phyloP scores from a whole-genome alignment of 2,888 invertebrate species.

The Artemia sinica region DNA sequence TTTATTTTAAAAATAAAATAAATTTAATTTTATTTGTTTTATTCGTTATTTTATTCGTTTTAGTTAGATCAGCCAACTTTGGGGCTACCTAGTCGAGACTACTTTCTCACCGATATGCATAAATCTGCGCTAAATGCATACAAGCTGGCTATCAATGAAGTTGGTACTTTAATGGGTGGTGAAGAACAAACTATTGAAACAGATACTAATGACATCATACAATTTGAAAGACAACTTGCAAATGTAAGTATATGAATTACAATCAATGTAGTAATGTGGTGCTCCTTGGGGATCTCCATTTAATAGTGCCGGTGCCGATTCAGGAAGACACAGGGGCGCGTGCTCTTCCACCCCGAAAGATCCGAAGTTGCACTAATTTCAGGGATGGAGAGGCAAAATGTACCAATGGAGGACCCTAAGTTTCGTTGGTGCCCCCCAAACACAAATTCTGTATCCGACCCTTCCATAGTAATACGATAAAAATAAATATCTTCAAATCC shows the following conservation, averaged over 20 bases:
- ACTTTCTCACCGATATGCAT: conserved; percentile 44
- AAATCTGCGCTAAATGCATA: conserved; percentile 57
- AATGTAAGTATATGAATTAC: conserved; percentile 31
- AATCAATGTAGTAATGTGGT: conserved; percentile 32
- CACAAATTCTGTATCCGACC: too few species aligned
- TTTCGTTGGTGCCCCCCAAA: too few species aligned
- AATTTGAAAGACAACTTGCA: conserved; percentile 37
- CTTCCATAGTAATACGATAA: too few species aligned
- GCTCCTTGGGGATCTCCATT: not conserved
- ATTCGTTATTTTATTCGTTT: conserved; percentile 24
- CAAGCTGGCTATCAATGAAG: conserved; percentile 51
- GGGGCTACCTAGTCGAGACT: conserved; percentile 47
- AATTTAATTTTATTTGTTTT: conserved; percentile 19
- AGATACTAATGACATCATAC: conserved; percentile 36
- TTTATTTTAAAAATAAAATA: not conserved
- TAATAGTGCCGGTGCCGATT: too few species aligned
- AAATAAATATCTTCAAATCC: too few species aligned
- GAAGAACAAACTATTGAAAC: conserved; percentile 40
- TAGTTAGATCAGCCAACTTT: conserved; percentile 76
- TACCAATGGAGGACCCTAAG: too few species aligned
- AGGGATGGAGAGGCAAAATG: too few species aligned
- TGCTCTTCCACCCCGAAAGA: too few species aligned
- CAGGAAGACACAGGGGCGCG: too few species aligned
- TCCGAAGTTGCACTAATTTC: too few species aligned
- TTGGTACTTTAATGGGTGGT: conserved; percentile 56